Evolutionary conservation across 2,797 vertebrate species (phyloP).

Genomic region (Eptatretus atami): DNA sequence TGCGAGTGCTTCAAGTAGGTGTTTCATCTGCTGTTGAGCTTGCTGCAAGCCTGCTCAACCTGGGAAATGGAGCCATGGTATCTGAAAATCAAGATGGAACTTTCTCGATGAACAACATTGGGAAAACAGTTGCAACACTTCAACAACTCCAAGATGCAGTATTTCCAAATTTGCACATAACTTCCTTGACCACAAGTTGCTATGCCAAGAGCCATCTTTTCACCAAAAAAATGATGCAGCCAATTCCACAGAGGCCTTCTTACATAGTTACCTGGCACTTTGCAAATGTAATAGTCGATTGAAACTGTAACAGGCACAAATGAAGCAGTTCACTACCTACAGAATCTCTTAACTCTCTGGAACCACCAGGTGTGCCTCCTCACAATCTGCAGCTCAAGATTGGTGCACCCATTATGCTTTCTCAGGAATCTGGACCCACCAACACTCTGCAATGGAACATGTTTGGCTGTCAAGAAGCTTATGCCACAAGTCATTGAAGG

Average conservation of each 20-base stretch:
- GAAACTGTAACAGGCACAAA: background rate
- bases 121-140: conserved; percentile 2
- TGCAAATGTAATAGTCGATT: background rate
- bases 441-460: background rate
- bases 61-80: conserved; percentile 1
- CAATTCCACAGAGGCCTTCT: background rate
- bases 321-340: too few relatives aligned
- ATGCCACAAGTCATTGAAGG: background rate
- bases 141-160: background rate
- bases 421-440: too few relatives aligned
- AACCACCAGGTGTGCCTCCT: too few relatives aligned
- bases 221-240: background rate
- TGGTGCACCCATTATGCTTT: too few relatives aligned
- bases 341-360: too few relatives aligned
- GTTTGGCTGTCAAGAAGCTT: background rate
- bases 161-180: background rate
- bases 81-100: background rate
- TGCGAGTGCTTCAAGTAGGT: background rate
- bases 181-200: background rate
- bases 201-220: background rate
- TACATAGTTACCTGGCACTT: background rate
- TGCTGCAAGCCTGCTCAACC: conserved; percentile 1
- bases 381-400: too few relatives aligned
- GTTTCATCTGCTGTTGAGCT: background rate
- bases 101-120: conserved; percentile 1